Conservation (phyloP, 2,797 vertebrate genomes). For the Merluccius polli region DNA sequence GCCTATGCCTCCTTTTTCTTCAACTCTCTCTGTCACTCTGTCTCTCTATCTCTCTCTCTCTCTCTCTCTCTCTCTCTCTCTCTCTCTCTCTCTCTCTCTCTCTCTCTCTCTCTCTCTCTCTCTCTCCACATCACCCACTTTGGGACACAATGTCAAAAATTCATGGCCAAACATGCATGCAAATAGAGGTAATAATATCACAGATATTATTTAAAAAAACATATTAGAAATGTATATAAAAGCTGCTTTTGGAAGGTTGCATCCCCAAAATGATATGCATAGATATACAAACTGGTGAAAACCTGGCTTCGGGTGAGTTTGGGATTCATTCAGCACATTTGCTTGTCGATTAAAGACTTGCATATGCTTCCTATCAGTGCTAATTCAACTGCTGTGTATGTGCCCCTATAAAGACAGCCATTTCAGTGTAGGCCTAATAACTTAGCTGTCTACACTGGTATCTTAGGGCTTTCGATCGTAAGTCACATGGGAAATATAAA, state of each 20-base stretch:
- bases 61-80: not conserved
- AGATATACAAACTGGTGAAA: not conserved
- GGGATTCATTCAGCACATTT: not conserved
- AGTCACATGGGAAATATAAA: slow-evolving; percentile 28
- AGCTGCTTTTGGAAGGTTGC: not conserved
- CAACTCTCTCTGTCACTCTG: not conserved
- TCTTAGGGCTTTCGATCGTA: slow-evolving; percentile 16
- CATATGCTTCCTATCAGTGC: not conserved
- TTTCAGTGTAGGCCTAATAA: not conserved
- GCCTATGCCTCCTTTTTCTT: slow-evolving; percentile 53
- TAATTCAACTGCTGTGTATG: not conserved
- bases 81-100: not conserved
- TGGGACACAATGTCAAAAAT: not conserved
- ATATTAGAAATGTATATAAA: not conserved
- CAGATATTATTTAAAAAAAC: not conserved
- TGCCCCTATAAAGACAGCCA: not conserved
- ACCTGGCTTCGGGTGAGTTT: not conserved
- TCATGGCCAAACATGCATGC: not conserved
- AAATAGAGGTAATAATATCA: not conserved
- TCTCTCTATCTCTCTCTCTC: not conserved
- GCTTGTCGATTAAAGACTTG: not conserved
- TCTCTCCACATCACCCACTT: not conserved
- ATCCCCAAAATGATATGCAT: not conserved
- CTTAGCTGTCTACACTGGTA: not conserved
- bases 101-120: not conserved